phyloP scores from a whole-genome alignment of 1,140 invertebrate species.

The Adoxophyes honmai region DNA sequence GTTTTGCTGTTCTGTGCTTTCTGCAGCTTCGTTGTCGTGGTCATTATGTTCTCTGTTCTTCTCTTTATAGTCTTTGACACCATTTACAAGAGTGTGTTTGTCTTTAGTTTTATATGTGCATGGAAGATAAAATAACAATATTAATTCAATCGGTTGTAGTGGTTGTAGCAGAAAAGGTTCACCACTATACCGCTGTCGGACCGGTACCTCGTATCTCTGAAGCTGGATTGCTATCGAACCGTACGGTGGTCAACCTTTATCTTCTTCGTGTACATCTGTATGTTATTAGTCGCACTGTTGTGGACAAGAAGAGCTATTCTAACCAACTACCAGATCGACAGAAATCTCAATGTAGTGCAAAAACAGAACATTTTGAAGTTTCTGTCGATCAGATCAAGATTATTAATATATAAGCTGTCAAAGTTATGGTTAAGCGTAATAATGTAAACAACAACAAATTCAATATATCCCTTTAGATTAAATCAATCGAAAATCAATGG shows the following conservation, averaged over 20 bases:
- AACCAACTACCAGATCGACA: not conserved
- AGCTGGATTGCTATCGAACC: not conserved
- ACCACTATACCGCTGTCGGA: not conserved
- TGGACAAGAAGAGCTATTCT: not conserved
- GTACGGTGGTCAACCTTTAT: not conserved
- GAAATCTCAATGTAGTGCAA: not conserved
- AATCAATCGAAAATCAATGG: too few relatives aligned
- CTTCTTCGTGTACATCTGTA: conserved; percentile 1
- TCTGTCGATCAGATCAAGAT: too few relatives aligned
- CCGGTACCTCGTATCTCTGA: not conserved
- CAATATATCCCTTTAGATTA: too few relatives aligned
- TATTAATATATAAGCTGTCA: too few relatives aligned
- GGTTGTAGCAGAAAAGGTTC: not conserved
- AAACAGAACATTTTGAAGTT: too few relatives aligned
- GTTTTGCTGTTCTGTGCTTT: conserved; percentile 35
- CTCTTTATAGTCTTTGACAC: conserved; percentile 34
- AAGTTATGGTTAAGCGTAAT: too few relatives aligned
- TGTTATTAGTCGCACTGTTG: not conserved
- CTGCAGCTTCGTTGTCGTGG: conserved; percentile 5
- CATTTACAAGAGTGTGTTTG: conserved; percentile 72
- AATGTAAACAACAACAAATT: too few relatives aligned
- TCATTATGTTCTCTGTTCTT: conserved; percentile 32
- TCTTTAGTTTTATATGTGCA: conserved; percentile 76
- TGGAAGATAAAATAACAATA: conserved; percentile 63
- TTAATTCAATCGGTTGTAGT: conserved; percentile 27